Conservation (phyloP, 2,113 vertebrate genomes). For the Chinchilla lanigera region DNA sequence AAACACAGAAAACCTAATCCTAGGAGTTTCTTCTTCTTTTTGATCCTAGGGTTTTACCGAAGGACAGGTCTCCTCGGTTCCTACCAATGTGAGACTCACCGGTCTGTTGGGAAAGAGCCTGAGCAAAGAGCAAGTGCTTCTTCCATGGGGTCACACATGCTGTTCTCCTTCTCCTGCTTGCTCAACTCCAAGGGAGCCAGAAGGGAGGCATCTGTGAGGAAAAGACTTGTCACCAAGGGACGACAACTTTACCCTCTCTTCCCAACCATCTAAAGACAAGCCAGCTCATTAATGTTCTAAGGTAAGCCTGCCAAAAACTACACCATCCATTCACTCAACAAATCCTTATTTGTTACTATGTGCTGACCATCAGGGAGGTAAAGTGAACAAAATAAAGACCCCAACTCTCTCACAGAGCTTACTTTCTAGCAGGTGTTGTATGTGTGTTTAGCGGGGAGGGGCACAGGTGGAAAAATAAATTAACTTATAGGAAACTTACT, state of each 20-base stretch:
- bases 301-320: constrained; percentile 44
- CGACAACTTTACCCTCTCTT: constrained; percentile 47
- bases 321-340: constrained; percentile 41
- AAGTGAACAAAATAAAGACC: constrained; percentile 47
- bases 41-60: constrained; percentile 22
- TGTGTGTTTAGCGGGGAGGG: not conserved
- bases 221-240: constrained; percentile 27
- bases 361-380: constrained; percentile 6
- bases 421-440: constrained; percentile 9
- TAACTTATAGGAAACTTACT: constrained; percentile 7
- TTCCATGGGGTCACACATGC: constrained; percentile 84
- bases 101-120: constrained; percentile 88
- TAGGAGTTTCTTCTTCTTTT: not conserved
- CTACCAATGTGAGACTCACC: constrained; percentile 83
- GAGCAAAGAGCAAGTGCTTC: constrained; percentile 87
- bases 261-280: not conserved
- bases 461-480: not conserved
- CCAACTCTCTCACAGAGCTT: not conserved
- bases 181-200: constrained; percentile 77
- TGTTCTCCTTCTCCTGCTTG: constrained; percentile 82
- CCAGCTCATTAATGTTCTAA: constrained; percentile 39
- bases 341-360: constrained; percentile 47
- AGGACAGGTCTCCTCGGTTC: not conserved
- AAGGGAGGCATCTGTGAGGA: constrained; percentile 79
- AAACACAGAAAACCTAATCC: not conserved